phyloP scores from a whole-genome alignment of 1,140 invertebrate genomes.

The Heliconius hewitsoni region DNA sequence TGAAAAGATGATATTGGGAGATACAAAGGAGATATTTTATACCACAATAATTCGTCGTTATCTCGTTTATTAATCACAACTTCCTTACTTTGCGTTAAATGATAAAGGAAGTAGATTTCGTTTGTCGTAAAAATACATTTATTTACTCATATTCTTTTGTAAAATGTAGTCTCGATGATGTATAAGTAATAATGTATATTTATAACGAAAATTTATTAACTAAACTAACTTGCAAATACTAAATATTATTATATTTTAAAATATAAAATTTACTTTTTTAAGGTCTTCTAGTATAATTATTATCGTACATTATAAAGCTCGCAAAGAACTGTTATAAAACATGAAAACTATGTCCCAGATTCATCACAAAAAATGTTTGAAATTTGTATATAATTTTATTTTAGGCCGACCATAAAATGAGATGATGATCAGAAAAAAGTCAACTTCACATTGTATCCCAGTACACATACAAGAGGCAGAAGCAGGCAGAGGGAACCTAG shows the following conservation, averaged over 20 bases:
- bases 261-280: not conserved
- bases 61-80: slow-evolving; percentile 6
- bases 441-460: no score
- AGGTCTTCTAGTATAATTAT: not conserved
- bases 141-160: not conserved
- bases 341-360: slow-evolving; percentile 2
- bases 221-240: no score
- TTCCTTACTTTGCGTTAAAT: slow-evolving; percentile 7
- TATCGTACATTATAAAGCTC: not conserved
- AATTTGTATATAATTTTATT: not conserved
- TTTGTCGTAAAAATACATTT: not conserved
- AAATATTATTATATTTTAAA: not conserved
- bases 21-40: not conserved
- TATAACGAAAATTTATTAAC: no score
- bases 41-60: not conserved
- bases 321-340: slow-evolving; percentile 1
- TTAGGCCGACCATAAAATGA: not conserved
- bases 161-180: not conserved
- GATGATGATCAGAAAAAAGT: not conserved
- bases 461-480: no score
- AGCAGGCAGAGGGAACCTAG: no score
- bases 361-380: not conserved
- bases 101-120: not conserved
- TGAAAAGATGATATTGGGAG: slow-evolving; percentile 7
- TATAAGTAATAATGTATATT: no score